phyloP scores from a whole-genome alignment of 2,888 invertebrate species.

The Eumerus sabulonum region DNA sequence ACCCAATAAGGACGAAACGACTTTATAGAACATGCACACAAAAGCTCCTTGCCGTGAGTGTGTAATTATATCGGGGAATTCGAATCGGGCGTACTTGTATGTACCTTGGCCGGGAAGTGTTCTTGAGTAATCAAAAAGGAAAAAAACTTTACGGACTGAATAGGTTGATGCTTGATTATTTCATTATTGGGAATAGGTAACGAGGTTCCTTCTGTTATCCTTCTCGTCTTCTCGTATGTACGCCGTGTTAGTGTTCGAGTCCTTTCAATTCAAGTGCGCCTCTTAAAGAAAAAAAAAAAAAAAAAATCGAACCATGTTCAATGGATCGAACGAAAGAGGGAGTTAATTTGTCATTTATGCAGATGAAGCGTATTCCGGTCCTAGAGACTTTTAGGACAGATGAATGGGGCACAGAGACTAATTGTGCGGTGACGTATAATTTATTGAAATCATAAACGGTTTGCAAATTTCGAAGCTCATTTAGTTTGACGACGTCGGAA shows the following conservation, averaged over 20 bases:
- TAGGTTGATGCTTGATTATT: constrained; percentile 64
- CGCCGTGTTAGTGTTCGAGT: constrained; percentile 13
- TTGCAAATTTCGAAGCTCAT: constrained; percentile 21
- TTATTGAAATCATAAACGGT: constrained; percentile 45
- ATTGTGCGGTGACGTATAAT: constrained; percentile 33
- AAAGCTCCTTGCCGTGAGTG: constrained; percentile 36
- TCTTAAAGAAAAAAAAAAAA: too few relatives aligned
- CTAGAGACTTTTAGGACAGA: constrained; percentile 17
- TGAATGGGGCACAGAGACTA: neutral
- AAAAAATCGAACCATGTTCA: constrained; percentile 15
- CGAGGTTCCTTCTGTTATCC: constrained; percentile 47
- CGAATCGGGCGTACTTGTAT: neutral
- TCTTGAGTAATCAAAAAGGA: constrained; percentile 36
- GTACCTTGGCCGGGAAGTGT: constrained; percentile 12
- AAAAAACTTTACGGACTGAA: constrained; percentile 53
- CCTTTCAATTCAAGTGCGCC: constrained; percentile 36
- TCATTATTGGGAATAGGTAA: constrained; percentile 60
- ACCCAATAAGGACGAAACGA: constrained; percentile 4
- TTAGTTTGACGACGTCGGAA: constrained; percentile 4
- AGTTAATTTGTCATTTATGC: constrained; percentile 57
- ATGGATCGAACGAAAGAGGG: constrained; percentile 24
- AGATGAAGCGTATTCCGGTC: constrained; percentile 36
- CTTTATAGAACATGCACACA: constrained; percentile 57
- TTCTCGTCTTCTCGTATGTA: neutral
- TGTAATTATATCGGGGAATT: constrained; percentile 39